Conservation (phyloP, 2,113 vertebrate species). For the Chrysemys picta region DNA sequence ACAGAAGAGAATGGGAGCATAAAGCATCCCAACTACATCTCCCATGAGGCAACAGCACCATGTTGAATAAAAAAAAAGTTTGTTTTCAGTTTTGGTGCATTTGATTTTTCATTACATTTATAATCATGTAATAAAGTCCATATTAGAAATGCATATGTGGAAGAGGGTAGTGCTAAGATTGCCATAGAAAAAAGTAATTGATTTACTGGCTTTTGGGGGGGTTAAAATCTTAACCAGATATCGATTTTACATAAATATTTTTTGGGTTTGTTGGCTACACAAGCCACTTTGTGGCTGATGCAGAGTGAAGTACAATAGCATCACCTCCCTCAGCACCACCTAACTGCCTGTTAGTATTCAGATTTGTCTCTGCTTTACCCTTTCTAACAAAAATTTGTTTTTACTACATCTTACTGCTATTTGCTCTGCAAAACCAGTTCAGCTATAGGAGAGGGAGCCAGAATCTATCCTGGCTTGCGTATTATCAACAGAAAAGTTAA, state of each 20-base stretch:
- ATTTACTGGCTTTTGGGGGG: background rate
- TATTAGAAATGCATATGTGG: background rate
- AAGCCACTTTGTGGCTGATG: background rate
- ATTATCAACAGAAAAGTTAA: slow-evolving; percentile 1
- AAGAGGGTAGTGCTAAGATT: background rate
- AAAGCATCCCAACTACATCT: background rate
- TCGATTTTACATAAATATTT: background rate
- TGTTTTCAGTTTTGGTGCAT: background rate
- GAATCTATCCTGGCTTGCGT: background rate
- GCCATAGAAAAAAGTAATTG: background rate
- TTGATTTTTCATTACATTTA: background rate
- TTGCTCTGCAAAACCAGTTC: background rate
- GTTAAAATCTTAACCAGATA: slow-evolving; percentile 3
- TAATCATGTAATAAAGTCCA: background rate
- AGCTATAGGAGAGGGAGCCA: background rate
- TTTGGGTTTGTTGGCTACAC: background rate
- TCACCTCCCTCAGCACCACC: background rate
- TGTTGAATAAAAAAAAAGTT: background rate
- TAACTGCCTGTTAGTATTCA: slow-evolving; percentile 27
- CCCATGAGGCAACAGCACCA: background rate
- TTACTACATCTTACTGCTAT: background rate
- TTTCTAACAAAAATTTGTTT: background rate
- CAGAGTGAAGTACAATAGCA: background rate
- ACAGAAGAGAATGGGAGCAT: background rate
- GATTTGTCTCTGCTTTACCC: slow-evolving; percentile 6